A percentile compares a stretch with the other conserved stretches of the same genome.
Conservation (phyloP, 2,888 invertebrate genomes). For the Eurytoma californica region DNA sequence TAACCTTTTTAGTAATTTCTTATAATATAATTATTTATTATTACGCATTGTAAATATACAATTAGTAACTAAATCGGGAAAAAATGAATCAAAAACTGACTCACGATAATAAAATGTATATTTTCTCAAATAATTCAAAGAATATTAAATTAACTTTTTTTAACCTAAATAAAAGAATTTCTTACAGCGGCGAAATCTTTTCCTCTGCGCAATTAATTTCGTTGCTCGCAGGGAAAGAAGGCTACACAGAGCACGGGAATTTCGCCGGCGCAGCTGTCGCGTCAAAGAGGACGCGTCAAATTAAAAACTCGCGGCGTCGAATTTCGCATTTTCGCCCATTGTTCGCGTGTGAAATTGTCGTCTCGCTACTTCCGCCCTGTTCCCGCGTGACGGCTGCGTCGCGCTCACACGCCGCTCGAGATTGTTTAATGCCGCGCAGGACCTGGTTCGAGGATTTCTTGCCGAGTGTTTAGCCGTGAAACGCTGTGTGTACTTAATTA, state of each 20-base stretch:
- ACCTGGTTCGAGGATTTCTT: no score
- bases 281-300: conserved; percentile 40
- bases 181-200: neutral
- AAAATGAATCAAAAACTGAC: no score
- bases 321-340: conserved; percentile 28
- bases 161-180: neutral
- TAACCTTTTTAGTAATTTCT: no score
- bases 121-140: no score
- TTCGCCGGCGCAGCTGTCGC: conserved; percentile 43
- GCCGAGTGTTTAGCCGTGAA: no score
- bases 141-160: neutral
- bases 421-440: neutral
- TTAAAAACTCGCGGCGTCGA: conserved; percentile 41
- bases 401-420: neutral
- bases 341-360: conserved; percentile 31
- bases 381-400: neutral
- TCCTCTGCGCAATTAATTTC: no score
- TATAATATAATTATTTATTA: no score
- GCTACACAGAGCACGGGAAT: conserved; percentile 2
- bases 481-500: no score
- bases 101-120: no score
- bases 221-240: neutral
- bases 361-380: neutral
- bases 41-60: no score
- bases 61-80: no score